Evolutionary conservation across 2,888 invertebrate genomes (phyloP), one percentile per base, ranked within the genome.

Genomic region (Synergus umbraculus): DNA sequence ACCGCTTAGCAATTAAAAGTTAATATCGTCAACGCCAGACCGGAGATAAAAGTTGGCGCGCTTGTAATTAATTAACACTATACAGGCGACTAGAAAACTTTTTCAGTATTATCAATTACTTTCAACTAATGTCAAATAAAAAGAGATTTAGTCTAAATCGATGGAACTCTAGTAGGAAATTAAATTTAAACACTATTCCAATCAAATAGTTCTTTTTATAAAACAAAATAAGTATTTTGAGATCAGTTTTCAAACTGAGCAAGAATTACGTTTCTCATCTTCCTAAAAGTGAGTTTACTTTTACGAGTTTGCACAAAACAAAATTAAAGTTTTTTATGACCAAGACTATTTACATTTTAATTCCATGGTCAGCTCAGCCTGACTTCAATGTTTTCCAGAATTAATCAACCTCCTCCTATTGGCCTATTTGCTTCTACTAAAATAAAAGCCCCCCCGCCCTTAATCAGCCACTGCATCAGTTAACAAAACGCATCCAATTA

Each of bases 21-120:
- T 69, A 69, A 69, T 69, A 69, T 69, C 67, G 67, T 69, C 46
- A 44, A 69, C 67, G 67, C 67, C 67, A 49, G 67, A 46, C 67
- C 46, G 18, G 22, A 18, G 67, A 49, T 69, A 69, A 69, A 69
- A 69, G 67, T 69, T 69, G 15, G 22, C 67, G 22, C 46, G 67
- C 46, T 46, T 49, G 67, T 49, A 69, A 69, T 69, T 69, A 69
- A 69, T 69, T 69, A 69, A 69, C 15, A 46, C 67, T 69, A 29
- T 69, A 69, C 67, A 69, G 67, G 13, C 67, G 46, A 44, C 67
- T 18, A 18, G 46, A 46, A 69, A 67, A 69, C 46, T 69, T 69
- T 69, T 69, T 29, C 15, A 69, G 46, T 46, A 15, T 46, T 69
- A 69, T 69, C 22, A 46, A 69, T 69, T 69, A 49, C 46, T 49